phyloP scores from a whole-genome alignment of 92 coral and sea anemone genomes.

The Desmophyllum pertusum region DNA sequence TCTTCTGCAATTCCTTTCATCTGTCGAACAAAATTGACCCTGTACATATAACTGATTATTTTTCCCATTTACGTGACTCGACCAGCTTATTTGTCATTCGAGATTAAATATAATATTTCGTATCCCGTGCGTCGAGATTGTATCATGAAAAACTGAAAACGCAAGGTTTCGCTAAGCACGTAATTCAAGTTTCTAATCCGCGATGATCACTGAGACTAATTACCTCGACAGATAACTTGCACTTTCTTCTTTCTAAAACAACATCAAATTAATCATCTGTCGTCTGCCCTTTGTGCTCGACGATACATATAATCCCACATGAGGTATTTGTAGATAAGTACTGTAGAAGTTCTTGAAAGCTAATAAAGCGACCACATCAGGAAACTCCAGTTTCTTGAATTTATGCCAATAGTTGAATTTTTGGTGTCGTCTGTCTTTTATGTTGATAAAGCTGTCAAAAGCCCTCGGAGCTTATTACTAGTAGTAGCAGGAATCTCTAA shows the following conservation, averaged over 20 bases:
- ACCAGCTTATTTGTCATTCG: slow-evolving; percentile 6
- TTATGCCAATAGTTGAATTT: not conserved
- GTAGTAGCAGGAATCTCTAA: not conserved
- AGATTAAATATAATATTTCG: not conserved
- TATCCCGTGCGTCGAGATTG: not conserved
- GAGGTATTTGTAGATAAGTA: slow-evolving; percentile 14
- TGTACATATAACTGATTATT: not conserved
- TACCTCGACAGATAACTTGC: not conserved
- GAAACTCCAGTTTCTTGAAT: not conserved
- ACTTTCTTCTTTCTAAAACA: not conserved
- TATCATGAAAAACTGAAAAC: not conserved
- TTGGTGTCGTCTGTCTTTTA: not conserved
- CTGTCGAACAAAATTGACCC: not conserved
- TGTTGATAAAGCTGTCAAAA: not conserved
- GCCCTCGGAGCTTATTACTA: not conserved
- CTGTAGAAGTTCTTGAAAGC: not conserved
- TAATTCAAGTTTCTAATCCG: slow-evolving; percentile 19
- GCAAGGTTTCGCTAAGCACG: not conserved
- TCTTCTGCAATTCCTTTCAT: not conserved
- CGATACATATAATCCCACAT: not conserved
- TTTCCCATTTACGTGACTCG: not conserved
- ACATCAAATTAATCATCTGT: not conserved
- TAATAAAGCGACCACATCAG: not conserved
- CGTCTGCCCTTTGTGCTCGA: not conserved
- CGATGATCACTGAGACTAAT: not conserved